Evolutionary conservation across 2,113 vertebrate species (phyloP).

Genomic region (Pelvicachromis taeniatus): DNA sequence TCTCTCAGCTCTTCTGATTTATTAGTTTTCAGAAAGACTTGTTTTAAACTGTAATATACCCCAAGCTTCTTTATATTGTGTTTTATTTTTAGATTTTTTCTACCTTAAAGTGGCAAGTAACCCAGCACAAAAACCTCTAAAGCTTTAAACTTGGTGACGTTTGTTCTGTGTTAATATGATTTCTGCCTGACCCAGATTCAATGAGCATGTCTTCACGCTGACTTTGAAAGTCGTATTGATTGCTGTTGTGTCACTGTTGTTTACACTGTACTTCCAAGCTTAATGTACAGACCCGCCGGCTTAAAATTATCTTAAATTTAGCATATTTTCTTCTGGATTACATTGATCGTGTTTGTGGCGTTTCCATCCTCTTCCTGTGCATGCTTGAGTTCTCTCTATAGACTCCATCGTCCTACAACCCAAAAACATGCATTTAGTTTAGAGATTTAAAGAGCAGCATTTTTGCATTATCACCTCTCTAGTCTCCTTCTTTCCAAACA

Average conservation of each 20-base stretch:
- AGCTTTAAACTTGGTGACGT: background rate
- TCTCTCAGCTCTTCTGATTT: background rate
- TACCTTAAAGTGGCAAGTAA: background rate
- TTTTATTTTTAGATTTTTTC: background rate
- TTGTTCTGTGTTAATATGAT: background rate
- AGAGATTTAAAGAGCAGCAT: background rate
- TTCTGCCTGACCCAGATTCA: background rate
- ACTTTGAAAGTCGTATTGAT: background rate
- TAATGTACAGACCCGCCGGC: background rate
- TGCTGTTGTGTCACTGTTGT: background rate
- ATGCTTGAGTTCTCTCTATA: background rate
- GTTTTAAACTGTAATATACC: background rate
- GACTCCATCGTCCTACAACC: background rate
- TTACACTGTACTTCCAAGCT: background rate
- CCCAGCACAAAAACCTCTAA: background rate
- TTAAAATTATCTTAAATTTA: background rate
- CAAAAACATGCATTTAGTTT: background rate
- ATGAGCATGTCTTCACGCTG: background rate
- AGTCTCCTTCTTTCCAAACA: background rate
- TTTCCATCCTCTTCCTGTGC: background rate
- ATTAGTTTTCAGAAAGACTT: background rate
- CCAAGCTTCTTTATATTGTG: background rate
- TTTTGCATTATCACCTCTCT: background rate
- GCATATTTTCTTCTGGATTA: accelerated
- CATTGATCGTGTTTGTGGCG: background rate